Conservation (phyloP, 2,888 invertebrate species). For the Spilosoma lubricipeda region DNA sequence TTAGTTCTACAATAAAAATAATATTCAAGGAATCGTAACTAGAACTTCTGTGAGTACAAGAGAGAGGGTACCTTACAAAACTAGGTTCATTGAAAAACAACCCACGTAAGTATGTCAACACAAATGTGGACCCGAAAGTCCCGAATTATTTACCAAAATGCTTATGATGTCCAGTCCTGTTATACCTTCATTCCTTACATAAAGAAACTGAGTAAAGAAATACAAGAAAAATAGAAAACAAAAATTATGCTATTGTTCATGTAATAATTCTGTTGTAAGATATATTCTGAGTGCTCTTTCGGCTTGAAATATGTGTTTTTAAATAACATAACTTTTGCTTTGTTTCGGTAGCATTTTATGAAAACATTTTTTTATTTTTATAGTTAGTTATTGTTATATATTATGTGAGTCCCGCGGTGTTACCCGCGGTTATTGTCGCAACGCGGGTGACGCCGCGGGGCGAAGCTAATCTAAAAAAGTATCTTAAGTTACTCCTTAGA, state of each 20-base stretch:
- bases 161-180: background rate
- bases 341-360: background rate
- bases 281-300: background rate
- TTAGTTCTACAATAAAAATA: too few relatives aligned
- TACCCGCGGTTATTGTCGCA: too few relatives aligned
- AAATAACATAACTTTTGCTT: background rate
- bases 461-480: too few relatives aligned
- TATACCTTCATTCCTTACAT: background rate
- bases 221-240: background rate
- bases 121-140: background rate
- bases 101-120: background rate
- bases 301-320: background rate
- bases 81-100: constrained; percentile 5
- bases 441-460: too few relatives aligned
- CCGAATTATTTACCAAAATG: background rate
- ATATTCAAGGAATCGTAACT: background rate
- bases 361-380: too few relatives aligned
- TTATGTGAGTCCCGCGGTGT: too few relatives aligned
- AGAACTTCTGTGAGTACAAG: background rate
- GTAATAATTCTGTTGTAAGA: background rate
- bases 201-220: background rate
- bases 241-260: background rate
- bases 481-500: too few relatives aligned
- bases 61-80: background rate
- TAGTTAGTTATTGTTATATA: too few relatives aligned